phyloP scores from a whole-genome alignment of 2,113 vertebrate genomes.

The Paedocypris sp. region DNA sequence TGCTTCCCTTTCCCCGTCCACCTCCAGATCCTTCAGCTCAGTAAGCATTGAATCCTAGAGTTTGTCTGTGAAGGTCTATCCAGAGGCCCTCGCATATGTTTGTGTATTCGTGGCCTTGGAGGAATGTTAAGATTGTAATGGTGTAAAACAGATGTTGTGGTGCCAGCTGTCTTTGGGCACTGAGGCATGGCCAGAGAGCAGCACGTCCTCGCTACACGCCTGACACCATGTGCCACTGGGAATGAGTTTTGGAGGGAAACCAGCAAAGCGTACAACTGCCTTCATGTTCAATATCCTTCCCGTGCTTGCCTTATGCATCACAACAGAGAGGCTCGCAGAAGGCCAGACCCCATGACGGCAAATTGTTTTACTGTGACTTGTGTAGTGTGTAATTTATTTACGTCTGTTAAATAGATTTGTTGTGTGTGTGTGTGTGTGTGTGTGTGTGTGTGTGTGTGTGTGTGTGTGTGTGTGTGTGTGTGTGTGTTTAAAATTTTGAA shows the following conservation, averaged over 20 bases:
- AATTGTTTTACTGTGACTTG: no score
- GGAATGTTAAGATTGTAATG: conserved; percentile 24
- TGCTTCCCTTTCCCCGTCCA: background rate
- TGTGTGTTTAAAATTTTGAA: no score
- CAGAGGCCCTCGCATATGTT: background rate
- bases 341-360: no score
- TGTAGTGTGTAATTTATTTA: no score
- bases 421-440: no score
- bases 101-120: conserved; percentile 26
- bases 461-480: no score
- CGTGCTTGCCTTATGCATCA: background rate
- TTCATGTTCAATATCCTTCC: background rate
- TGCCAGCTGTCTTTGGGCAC: conserved; percentile 52
- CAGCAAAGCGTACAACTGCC: conserved; percentile 50
- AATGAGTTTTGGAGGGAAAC: conserved; percentile 37
- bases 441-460: no score
- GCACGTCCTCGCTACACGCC: conserved; percentile 39
- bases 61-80: background rate
- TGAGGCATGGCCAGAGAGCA: conserved; percentile 42
- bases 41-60: background rate
- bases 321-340: conserved; percentile 14
- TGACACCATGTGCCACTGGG: conserved; percentile 40
- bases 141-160: conserved; percentile 51
- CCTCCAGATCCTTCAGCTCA: background rate
- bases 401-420: no score